phyloP scores from a whole-genome alignment of 2,888 invertebrate genomes.

The Athalia circularis region DNA sequence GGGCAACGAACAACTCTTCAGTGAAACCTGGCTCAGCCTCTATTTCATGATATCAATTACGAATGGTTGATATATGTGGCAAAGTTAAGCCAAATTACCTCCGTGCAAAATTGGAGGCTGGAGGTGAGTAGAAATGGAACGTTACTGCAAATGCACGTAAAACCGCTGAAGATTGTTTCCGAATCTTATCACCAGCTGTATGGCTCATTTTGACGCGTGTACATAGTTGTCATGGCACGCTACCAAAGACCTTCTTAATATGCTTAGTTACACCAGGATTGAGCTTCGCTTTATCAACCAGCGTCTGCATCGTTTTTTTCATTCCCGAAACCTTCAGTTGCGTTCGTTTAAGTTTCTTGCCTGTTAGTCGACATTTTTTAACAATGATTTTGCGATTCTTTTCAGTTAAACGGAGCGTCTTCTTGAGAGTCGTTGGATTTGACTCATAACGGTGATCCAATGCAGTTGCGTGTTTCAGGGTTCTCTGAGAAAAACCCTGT shows the following conservation, averaged over 20 bases:
- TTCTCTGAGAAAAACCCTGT: no score
- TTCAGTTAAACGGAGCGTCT: not conserved
- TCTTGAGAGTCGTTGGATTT: slow-evolving; percentile 1
- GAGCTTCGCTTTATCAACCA: slow-evolving; percentile 10
- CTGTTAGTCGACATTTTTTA: not conserved
- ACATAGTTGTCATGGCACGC: slow-evolving; percentile 2
- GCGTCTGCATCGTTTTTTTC: slow-evolving; percentile 11
- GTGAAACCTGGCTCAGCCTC: no score
- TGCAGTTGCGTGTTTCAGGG: not conserved
- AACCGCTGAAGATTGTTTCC: not conserved
- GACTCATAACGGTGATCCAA: slow-evolving; percentile 23
- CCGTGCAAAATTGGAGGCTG: no score
- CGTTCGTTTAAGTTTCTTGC: slow-evolving; percentile 4
- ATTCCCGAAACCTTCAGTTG: slow-evolving; percentile 12
- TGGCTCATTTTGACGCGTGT: no score
- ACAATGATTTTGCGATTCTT: not conserved
- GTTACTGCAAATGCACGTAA: no score
- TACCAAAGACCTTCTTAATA: slow-evolving; percentile 10
- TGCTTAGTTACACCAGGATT: not conserved
- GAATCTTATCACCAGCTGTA: not conserved
- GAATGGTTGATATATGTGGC: no score
- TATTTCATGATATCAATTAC: no score
- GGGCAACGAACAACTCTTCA: no score
- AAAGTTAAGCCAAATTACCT: no score
- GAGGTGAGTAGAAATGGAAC: no score